Evolutionary conservation across 1,140 invertebrate species (phyloP).

Genomic region (Trissolcus basalis): DNA sequence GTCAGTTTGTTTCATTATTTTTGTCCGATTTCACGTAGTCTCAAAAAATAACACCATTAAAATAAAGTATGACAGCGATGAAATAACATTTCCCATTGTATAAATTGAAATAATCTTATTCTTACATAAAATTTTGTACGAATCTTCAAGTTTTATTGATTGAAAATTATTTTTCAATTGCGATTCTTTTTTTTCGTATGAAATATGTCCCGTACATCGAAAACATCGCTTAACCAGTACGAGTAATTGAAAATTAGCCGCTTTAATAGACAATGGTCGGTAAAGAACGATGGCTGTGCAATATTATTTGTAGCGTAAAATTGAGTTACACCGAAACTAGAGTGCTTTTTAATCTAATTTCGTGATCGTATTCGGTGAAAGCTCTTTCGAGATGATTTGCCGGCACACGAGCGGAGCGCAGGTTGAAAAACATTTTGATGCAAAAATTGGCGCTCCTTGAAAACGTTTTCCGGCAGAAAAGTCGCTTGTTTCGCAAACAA

Average conservation of each 20-base stretch:
- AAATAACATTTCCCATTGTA: too few species aligned
- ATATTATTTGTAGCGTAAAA: constrained; percentile 69
- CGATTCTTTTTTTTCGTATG: not conserved
- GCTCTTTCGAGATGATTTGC: constrained; percentile 63
- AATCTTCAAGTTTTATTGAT: constrained; percentile 49
- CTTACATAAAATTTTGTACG: too few species aligned
- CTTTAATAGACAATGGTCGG: constrained; percentile 65
- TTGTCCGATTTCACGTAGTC: too few species aligned
- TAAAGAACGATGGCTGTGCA: constrained; percentile 63
- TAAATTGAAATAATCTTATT: too few species aligned
- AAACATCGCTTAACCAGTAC: constrained; percentile 67
- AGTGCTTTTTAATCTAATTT: constrained; percentile 71
- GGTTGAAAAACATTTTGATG: constrained; percentile 32
- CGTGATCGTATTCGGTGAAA: constrained; percentile 62
- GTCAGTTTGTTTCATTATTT: too few species aligned
- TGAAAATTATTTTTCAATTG: constrained; percentile 28
- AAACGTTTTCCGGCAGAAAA: constrained; percentile 15
- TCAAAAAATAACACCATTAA: too few species aligned
- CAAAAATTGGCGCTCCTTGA: constrained; percentile 27
- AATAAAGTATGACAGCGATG: too few species aligned
- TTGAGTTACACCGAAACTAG: constrained; percentile 64
- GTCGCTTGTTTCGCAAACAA: constrained; percentile 42
- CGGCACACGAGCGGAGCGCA: constrained; percentile 25
- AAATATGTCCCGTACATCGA: constrained; percentile 54
- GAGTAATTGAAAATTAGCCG: constrained; percentile 72